phyloP scores from a whole-genome alignment of 2,888 invertebrate genomes.

The Campopleginae sp. region DNA sequence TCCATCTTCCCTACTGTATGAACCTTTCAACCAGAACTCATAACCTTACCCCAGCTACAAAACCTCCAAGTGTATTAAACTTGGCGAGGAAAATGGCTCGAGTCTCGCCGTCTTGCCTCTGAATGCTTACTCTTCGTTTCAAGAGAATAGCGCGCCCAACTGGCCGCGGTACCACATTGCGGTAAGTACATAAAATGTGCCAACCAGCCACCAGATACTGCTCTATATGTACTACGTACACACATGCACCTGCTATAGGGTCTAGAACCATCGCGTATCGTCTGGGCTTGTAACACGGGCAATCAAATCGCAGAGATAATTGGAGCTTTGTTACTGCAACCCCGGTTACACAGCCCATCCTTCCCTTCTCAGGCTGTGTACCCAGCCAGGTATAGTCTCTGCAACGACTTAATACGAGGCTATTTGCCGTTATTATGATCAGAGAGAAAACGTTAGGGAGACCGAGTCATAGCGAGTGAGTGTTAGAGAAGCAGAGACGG shows the following conservation, averaged over 20 bases:
- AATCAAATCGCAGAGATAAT: conserved; percentile 73
- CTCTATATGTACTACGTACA: conserved; percentile 10
- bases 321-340: conserved; percentile 71
- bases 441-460: conserved; percentile 15
- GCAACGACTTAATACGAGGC: conserved; percentile 70
- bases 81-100: conserved; percentile 20
- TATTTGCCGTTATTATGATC: conserved; percentile 57
- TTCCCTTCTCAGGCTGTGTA: conserved; percentile 44
- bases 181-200: conserved; percentile 45
- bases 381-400: conserved; percentile 35
- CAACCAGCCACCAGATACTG: conserved; percentile 20
- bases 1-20: background rate
- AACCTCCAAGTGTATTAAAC: conserved; percentile 30
- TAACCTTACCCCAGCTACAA: background rate
- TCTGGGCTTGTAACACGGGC: conserved; percentile 44
- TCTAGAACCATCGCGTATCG: conserved; percentile 59
- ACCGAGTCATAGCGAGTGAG: conserved; percentile 14
- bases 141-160: background rate
- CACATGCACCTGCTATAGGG: conserved; percentile 33
- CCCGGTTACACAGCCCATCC: conserved; percentile 61
- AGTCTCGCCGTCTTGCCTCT: conserved; percentile 21
- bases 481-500: background rate
- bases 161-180: conserved; percentile 26
- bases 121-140: conserved; percentile 29
- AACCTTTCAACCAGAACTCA: background rate